Percentiles rank a stretch among this genome's conserved stretches.
These are phyloP conservation scores for Caenorhabditis sp. DNA, from an alignment of 2,888 invertebrate species.

Conservation along the genomic window DNA sequence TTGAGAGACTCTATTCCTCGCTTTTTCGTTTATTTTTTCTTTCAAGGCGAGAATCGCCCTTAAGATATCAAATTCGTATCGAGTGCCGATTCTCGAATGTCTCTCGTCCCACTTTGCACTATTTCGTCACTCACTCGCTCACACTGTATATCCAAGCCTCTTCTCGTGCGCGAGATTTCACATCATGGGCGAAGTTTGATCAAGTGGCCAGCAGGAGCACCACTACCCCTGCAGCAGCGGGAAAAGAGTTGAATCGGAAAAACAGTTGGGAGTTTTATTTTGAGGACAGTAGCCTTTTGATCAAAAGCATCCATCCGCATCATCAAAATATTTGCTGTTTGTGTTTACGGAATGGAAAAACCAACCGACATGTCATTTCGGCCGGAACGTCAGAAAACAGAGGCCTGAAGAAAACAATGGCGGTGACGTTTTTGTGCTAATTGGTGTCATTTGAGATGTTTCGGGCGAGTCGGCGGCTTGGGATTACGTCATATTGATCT, in stretches of 20 bases:
- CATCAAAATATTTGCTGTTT: too few species aligned
- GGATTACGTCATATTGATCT: neutral
- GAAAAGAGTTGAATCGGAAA: too few species aligned
- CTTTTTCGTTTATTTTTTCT: too few species aligned
- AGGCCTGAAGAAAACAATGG: neutral
- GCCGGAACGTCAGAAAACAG: neutral
- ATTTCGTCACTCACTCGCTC: conserved; percentile 15
- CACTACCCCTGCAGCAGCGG: too few species aligned
- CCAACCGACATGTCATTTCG: neutral
- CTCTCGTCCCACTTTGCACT: conserved; percentile 23
- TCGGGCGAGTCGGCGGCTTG: too few species aligned
- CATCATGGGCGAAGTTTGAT: conserved; percentile 40
- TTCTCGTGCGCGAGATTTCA: conserved; percentile 38
- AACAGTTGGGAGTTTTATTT: too few species aligned
- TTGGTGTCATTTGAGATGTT: neutral
- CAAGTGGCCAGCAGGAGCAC: conserved; percentile 28
- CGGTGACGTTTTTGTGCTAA: neutral
- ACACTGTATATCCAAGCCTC: conserved; percentile 24
- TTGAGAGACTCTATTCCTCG: too few species aligned
- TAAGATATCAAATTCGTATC: conserved; percentile 48
- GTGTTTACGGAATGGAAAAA: neutral
- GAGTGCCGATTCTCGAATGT: conserved; percentile 8
- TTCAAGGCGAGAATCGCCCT: conserved; percentile 46
- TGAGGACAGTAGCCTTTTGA: too few species aligned
- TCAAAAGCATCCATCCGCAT: too few species aligned